Percentiles rank a stretch among this genome's conserved stretches.
These are phyloP conservation scores for Griposia aprilina DNA, from an alignment of 2,888 invertebrate species.

Conservation along the genomic window DNA sequence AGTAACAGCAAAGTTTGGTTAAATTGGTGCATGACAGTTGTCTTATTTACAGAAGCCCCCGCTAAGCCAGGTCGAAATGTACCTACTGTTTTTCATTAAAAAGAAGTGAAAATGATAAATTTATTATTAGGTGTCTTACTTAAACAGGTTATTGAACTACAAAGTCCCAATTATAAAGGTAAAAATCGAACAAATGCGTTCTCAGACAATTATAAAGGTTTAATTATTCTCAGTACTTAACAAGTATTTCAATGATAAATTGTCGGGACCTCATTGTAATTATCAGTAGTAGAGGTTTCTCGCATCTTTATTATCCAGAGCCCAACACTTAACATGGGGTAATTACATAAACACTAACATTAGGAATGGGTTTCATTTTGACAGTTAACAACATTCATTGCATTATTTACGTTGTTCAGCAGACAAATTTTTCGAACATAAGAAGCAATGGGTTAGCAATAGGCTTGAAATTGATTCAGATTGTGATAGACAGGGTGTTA, in stretches of 20 bases:
- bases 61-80: not conserved
- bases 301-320: no score
- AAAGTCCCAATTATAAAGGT: not conserved
- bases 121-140: not conserved
- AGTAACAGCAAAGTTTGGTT: no score
- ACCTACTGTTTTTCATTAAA: not conserved
- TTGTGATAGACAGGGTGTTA: no score
- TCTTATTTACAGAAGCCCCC: not conserved
- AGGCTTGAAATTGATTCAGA: no score
- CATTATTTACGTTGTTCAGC: no score
- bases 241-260: not conserved
- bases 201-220: not conserved
- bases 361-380: no score
- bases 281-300: not conserved
- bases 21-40: not conserved
- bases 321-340: not conserved
- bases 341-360: no score
- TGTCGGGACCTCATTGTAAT: not conserved
- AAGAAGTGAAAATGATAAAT: not conserved
- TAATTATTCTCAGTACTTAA: no score
- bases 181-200: not conserved
- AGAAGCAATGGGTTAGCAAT: no score
- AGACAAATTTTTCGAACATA: no score
- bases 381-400: no score
- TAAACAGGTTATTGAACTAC: not conserved